Conservation (phyloP, 1,140 invertebrate genomes). For the Laupala kohalensis region DNA sequence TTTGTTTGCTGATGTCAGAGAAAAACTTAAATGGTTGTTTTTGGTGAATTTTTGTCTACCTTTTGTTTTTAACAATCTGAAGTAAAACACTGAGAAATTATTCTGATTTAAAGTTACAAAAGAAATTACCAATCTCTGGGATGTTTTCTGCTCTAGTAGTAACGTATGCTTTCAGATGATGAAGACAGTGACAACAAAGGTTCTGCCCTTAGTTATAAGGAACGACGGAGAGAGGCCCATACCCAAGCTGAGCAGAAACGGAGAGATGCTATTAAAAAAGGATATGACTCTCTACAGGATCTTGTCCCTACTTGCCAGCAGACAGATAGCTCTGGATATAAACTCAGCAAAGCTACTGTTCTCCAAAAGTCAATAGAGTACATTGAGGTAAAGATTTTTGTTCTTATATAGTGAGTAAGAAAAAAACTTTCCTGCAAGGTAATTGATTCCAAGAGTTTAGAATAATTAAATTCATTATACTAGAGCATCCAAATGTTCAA, state of each 20-base stretch:
- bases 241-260: conserved; percentile 96
- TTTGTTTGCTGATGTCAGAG: no score
- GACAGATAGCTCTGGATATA: conserved; percentile 74
- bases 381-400: conserved; percentile 39
- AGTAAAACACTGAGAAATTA: no score
- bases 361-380: conserved; percentile 86
- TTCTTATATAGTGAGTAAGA: no score
- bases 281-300: conserved; percentile 81
- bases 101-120: not conserved
- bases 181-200: conserved; percentile 76
- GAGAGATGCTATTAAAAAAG: conserved; percentile 91
- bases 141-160: no score
- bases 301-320: conserved; percentile 86
- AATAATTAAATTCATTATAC: no score
- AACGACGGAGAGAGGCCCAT: conserved; percentile 83
- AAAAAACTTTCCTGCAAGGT: no score
- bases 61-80: no score
- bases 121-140: not conserved
- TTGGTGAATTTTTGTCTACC: no score
- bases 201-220: conserved; percentile 79
- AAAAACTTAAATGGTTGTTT: no score
- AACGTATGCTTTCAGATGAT: conserved; percentile 49
- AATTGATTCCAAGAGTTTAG: no score
- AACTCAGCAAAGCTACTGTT: conserved; percentile 91
- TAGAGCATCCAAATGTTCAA: no score